A percentile compares a stretch with the other conserved stretches of the same genome.
Conservation (phyloP, 2,888 invertebrate genomes). For the Athripsodes cinereus region DNA sequence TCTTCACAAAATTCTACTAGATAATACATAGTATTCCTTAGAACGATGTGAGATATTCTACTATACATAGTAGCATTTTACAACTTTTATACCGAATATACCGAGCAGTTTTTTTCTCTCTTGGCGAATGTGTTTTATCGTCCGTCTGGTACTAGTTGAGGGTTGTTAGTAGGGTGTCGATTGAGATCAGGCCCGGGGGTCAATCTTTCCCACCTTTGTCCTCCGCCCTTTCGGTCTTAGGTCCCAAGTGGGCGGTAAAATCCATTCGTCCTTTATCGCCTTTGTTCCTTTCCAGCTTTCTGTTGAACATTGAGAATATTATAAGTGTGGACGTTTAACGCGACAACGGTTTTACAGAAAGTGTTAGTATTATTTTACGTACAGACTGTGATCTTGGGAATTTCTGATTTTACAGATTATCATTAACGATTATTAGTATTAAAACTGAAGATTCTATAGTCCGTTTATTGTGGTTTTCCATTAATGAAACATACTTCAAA, state of each 20-base stretch:
- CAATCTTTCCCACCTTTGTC: slow-evolving; percentile 21
- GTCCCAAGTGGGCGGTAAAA: slow-evolving; percentile 19
- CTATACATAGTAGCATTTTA: too few relatives aligned
- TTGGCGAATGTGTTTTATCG: not conserved
- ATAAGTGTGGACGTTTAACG: not conserved
- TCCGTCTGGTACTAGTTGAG: not conserved
- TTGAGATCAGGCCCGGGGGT: slow-evolving; percentile 11
- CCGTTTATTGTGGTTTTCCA: too few relatives aligned
- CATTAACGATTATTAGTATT: too few relatives aligned
- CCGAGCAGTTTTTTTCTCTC: too few relatives aligned
- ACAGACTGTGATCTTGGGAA: not conserved
- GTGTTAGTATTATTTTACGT: not conserved
- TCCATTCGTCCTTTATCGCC: slow-evolving; percentile 22
- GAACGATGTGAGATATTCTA: too few relatives aligned
- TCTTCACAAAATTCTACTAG: too few relatives aligned
- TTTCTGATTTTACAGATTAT: too few relatives aligned
- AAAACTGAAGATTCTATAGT: too few relatives aligned
- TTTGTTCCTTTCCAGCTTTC: slow-evolving; percentile 11
- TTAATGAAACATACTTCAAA: too few relatives aligned
- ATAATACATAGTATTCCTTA: too few relatives aligned
- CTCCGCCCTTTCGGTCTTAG: slow-evolving; percentile 9
- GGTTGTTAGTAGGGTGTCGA: slow-evolving; percentile 2
- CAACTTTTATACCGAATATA: too few relatives aligned
- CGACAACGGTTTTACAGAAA: not conserved
- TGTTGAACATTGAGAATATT: not conserved